Evolutionary conservation across 2,888 invertebrate genomes (phyloP).

Genomic region (Leptinotarsa haldemani): DNA sequence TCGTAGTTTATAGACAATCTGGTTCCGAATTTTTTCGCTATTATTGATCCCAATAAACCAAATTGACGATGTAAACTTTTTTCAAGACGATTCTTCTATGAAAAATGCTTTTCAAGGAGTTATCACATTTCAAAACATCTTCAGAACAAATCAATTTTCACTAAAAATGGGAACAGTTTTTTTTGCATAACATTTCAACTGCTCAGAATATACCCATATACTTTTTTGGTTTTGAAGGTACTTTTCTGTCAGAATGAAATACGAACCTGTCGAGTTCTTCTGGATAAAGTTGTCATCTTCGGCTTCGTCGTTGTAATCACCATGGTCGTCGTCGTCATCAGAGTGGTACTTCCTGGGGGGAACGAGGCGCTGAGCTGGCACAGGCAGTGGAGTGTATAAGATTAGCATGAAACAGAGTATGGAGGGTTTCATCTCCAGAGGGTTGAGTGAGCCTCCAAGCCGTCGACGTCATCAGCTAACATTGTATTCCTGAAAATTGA

Average conservation of each 20-base stretch:
- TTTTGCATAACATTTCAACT: too few species aligned
- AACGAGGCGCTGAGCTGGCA: slow-evolving; percentile 57
- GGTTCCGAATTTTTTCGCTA: too few species aligned
- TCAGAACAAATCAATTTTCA: too few species aligned
- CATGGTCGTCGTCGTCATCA: slow-evolving; percentile 60
- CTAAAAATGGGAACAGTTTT: too few species aligned
- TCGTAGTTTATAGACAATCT: too few species aligned
- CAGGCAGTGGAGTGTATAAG: slow-evolving; percentile 62
- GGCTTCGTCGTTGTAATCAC: slow-evolving; percentile 50
- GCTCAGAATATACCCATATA: too few species aligned
- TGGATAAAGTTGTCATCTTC: slow-evolving; percentile 29
- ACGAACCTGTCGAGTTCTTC: slow-evolving; percentile 20
- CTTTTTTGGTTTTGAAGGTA: too few species aligned
- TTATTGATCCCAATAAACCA: too few species aligned
- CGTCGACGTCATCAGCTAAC: slow-evolving; percentile 57
- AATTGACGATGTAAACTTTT: too few species aligned
- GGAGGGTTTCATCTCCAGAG: slow-evolving; percentile 63
- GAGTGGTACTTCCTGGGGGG: slow-evolving; percentile 58
- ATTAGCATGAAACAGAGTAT: slow-evolving; percentile 58
- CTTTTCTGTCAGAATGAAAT: background rate
- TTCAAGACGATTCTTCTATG: too few species aligned
- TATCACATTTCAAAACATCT: too few species aligned
- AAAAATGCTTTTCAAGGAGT: too few species aligned
- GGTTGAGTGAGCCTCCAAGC: slow-evolving; percentile 55
- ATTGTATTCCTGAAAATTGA: slow-evolving; percentile 51